These are phyloP conservation scores for Cyrtonyx montezumae DNA, from an alignment of 2,113 vertebrate genomes.

Conservation along the genomic window DNA sequence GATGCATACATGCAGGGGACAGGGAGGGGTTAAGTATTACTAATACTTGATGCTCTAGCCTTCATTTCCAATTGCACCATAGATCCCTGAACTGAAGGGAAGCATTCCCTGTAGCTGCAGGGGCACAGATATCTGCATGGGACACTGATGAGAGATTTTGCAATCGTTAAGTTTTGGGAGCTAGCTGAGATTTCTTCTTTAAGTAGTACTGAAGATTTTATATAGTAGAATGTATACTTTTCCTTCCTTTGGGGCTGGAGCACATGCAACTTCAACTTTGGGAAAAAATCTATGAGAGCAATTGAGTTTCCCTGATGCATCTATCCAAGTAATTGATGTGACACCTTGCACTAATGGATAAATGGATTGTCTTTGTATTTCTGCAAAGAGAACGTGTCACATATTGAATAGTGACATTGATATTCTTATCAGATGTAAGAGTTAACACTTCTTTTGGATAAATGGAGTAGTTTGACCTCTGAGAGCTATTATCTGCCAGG, in stretches of 20 bases:
- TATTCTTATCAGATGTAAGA: conserved; percentile 56
- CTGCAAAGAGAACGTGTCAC: conserved; percentile 41
- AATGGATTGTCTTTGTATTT: conserved; percentile 49
- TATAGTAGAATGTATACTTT: not conserved
- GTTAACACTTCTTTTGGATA: conserved; percentile 35
- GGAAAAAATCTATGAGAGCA: conserved; percentile 51
- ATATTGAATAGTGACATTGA: conserved; percentile 61
- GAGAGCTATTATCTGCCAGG: conserved; percentile 19
- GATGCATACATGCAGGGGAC: not conserved
- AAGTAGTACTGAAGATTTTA: not conserved
- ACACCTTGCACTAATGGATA: conserved; percentile 57
- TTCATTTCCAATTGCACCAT: not conserved
- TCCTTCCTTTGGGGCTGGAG: not conserved
- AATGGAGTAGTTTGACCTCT: conserved; percentile 43
- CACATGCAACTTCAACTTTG: not conserved
- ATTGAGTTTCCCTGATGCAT: conserved; percentile 43
- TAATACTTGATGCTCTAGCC: not conserved
- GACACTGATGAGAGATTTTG: not conserved
- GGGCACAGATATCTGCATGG: not conserved
- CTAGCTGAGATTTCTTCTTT: not conserved
- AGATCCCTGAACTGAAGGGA: not conserved
- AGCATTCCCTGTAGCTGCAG: not conserved
- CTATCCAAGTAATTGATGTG: conserved; percentile 53
- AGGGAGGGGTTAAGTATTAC: not conserved
- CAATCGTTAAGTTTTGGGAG: not conserved